A percentile compares a stretch with the other conserved stretches of the same genome.
phyloP scores from a whole-genome alignment of 2,797 vertebrate species.

The Leptoclinus maculatus region DNA sequence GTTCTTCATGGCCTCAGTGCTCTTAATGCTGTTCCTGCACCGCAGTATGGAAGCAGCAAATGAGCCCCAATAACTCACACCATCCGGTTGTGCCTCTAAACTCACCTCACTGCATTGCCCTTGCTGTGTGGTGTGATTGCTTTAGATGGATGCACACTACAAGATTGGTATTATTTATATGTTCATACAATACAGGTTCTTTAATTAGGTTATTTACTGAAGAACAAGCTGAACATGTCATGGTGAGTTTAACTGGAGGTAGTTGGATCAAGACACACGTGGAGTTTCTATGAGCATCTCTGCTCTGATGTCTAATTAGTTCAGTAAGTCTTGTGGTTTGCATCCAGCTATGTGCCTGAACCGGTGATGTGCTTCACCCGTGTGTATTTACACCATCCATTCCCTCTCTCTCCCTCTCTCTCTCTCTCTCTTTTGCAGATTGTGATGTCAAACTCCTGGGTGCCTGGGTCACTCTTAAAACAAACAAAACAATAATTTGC shows the following conservation, averaged over 20 bases:
- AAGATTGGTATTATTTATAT: slow-evolving; percentile 5
- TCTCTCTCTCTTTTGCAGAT: slow-evolving; percentile 92
- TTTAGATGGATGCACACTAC: slow-evolving; percentile 52
- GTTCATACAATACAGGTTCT: neutral
- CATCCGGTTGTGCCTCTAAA: slow-evolving; percentile 7
- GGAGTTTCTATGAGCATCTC: neutral
- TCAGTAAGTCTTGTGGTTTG: slow-evolving; percentile 45
- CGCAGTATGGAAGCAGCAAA: neutral
- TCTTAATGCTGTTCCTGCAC: neutral
- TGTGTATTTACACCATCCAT: slow-evolving; percentile 89
- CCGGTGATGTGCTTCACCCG: slow-evolving; percentile 72
- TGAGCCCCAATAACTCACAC: neutral
- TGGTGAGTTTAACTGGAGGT: neutral
- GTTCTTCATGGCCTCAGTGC: neutral
- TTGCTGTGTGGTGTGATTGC: slow-evolving; percentile 21
- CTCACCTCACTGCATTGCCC: slow-evolving; percentile 30
- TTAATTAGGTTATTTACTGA: neutral
- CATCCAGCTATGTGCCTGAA: slow-evolving; percentile 61
- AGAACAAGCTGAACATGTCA: neutral
- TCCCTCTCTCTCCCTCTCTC: slow-evolving; percentile 67
- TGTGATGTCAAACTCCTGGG: slow-evolving; percentile 95
- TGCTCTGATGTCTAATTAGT: neutral
- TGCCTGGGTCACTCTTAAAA: slow-evolving; percentile 89
- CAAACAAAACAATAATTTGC: slow-evolving; percentile 77
- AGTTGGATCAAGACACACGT: neutral